Conservation (phyloP, 2,888 invertebrate species). For the Polydrusus tereticollis region DNA sequence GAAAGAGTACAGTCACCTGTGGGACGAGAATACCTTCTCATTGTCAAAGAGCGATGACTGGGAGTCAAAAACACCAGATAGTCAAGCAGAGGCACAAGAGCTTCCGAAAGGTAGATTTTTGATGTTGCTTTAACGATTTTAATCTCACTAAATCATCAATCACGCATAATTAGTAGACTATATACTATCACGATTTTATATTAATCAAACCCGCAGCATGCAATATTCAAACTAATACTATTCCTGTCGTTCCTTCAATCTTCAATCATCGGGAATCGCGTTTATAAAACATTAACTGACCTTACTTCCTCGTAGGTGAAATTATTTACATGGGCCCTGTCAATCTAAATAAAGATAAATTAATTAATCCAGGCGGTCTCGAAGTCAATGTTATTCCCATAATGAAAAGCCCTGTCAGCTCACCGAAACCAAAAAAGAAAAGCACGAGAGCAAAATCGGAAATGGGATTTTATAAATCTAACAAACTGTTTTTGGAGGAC, state of each 20-base stretch:
- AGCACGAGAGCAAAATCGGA: constrained; percentile 63
- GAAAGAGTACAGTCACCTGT: constrained; percentile 67
- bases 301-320: constrained; percentile 63
- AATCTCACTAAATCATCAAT: constrained; percentile 53
- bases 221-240: constrained; percentile 36
- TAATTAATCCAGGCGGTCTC: constrained; percentile 73
- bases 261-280: constrained; percentile 36
- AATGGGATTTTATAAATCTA: constrained; percentile 60
- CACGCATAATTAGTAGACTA: constrained; percentile 54
- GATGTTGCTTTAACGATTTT: constrained; percentile 58
- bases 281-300: constrained; percentile 31
- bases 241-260: constrained; percentile 29
- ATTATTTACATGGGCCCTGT: constrained; percentile 68
- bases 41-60: constrained; percentile 65
- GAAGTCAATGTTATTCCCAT: constrained; percentile 68
- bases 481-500: constrained; percentile 50
- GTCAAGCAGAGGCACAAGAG: constrained; percentile 66
- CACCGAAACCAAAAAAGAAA: constrained; percentile 60
- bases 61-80: constrained; percentile 67
- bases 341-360: constrained; percentile 66
- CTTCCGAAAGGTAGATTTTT: constrained; percentile 68
- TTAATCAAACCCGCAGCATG: constrained; percentile 48
- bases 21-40: constrained; percentile 67
- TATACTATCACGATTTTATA: constrained; percentile 50
- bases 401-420: constrained; percentile 65